A percentile compares a stretch with the other conserved stretches of the same genome.
Conservation (phyloP, 2,888 invertebrate species). For the Julus scandinavius region DNA sequence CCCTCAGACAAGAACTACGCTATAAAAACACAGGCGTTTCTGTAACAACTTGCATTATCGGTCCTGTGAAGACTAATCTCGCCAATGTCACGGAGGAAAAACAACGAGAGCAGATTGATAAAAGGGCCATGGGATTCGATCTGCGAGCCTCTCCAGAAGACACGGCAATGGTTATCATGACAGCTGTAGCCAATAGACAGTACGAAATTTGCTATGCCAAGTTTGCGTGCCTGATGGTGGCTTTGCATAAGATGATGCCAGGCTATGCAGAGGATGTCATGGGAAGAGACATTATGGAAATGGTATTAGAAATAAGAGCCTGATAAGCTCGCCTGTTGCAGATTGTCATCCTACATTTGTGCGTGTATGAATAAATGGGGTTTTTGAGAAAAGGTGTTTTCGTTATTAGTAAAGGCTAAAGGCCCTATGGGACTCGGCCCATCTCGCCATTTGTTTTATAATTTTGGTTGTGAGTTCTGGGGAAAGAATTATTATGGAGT, state of each 20-base stretch:
- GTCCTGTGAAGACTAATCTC: background rate
- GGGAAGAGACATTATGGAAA: background rate
- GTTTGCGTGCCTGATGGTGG: background rate
- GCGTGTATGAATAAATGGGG: background rate
- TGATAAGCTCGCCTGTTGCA: background rate
- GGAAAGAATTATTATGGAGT: too few relatives aligned
- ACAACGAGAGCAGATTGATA: background rate
- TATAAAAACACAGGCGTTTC: slow-evolving; percentile 40
- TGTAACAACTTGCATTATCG: slow-evolving; percentile 36
- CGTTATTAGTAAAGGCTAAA: too few relatives aligned
- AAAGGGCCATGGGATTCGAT: background rate
- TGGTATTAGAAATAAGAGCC: background rate
- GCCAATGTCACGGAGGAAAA: background rate
- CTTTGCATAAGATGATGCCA: background rate
- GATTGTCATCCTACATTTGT: background rate
- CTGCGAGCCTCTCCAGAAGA: background rate
- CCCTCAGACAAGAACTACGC: slow-evolving; percentile 49
- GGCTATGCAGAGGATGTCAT: background rate
- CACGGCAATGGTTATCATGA: background rate
- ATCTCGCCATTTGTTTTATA: too few relatives aligned
- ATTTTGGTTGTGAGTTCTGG: too few relatives aligned
- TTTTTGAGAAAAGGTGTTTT: background rate
- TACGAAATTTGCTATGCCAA: background rate
- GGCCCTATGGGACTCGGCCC: too few relatives aligned
- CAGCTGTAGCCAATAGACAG: background rate